phyloP scores from a whole-genome alignment of 2,113 vertebrate species.

The Cacatua alba region DNA sequence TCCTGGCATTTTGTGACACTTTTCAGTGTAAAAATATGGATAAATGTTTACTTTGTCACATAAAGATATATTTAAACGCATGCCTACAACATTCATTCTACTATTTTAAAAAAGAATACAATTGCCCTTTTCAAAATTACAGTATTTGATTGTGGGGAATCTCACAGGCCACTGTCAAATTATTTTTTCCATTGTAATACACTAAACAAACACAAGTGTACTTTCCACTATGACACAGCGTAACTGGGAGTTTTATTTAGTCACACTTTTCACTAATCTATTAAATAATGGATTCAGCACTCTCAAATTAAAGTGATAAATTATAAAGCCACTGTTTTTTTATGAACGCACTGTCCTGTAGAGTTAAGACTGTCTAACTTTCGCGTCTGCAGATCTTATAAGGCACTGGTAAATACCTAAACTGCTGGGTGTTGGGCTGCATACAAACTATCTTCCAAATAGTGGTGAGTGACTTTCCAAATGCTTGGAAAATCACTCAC shows the following conservation, averaged over 20 bases:
- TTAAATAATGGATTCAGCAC: neutral
- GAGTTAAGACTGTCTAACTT: neutral
- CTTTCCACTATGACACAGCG: neutral
- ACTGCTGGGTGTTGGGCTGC: neutral
- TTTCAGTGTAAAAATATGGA: conserved; percentile 52
- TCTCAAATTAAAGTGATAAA: neutral
- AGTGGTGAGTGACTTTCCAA: neutral
- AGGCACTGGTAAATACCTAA: neutral
- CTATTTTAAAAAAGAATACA: neutral
- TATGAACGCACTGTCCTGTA: neutral
- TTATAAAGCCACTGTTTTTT: neutral
- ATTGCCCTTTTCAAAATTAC: neutral
- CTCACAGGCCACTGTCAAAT: neutral
- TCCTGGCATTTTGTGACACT: conserved; percentile 82
- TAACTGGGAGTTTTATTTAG: neutral
- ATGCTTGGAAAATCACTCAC: conserved; percentile 26
- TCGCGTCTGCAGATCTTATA: neutral
- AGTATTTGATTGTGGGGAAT: neutral
- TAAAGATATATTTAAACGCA: neutral
- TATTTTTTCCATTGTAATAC: neutral
- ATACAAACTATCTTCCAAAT: neutral
- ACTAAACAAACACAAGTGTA: neutral
- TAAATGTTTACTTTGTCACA: conserved; percentile 19
- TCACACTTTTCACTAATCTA: neutral
- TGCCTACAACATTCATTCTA: neutral